phyloP scores from a whole-genome alignment of 2,888 invertebrate species.

The Drosophila atripex region DNA sequence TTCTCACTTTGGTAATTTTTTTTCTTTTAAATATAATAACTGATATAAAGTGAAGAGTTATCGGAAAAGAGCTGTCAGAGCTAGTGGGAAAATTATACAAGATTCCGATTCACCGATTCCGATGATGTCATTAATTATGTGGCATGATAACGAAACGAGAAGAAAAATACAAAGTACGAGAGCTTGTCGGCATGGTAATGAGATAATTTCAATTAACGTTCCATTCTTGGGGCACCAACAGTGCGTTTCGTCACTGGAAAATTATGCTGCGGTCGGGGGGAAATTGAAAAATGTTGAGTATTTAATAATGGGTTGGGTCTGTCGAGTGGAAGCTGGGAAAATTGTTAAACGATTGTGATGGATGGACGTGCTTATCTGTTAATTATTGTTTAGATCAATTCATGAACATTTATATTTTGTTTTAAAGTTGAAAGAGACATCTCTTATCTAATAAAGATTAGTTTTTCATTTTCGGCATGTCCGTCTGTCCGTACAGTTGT shows the following conservation, averaged over 20 bases:
- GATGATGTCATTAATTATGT: conserved; percentile 36
- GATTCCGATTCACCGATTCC: conserved; percentile 9
- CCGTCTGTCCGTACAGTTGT: no score
- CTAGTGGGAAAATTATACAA: conserved; percentile 5
- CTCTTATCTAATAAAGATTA: neutral
- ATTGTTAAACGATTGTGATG: conserved; percentile 3
- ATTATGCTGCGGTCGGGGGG: neutral
- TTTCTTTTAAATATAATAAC: neutral
- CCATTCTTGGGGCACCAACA: conserved; percentile 4
- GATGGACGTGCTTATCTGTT: neutral
- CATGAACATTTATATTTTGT: neutral
- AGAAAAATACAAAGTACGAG: conserved; percentile 1
- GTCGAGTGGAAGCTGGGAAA: neutral
- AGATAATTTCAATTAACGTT: conserved; percentile 32
- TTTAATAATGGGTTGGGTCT: conserved; percentile 3
- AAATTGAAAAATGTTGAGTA: neutral
- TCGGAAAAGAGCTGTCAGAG: neutral
- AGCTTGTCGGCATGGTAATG: conserved; percentile 19
- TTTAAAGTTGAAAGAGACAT: neutral
- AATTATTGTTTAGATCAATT: neutral
- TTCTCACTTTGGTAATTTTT: neutral
- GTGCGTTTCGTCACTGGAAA: conserved; percentile 11
- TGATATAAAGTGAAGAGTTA: no score
- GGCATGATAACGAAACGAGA: conserved; percentile 16
- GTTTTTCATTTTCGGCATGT: no score